Percentiles rank a stretch among this genome's conserved stretches.
Conservation (phyloP, 2,797 vertebrate genomes). For the Rhadinocentrus ornatus region DNA sequence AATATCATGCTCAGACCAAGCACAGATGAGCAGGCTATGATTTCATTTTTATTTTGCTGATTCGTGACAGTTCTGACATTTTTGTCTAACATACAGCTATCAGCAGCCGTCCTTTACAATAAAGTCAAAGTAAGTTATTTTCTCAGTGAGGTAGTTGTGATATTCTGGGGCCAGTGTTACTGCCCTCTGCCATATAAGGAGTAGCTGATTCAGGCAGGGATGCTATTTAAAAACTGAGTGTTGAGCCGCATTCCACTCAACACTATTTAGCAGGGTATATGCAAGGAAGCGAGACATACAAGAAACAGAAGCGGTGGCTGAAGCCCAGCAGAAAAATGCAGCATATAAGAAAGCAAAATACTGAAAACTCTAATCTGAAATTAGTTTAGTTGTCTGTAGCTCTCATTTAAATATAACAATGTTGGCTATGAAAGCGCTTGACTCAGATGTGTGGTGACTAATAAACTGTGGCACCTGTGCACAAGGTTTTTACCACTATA, state of each 20-base stretch:
- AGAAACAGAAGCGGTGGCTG: slow-evolving; percentile 30
- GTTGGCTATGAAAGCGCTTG: background rate
- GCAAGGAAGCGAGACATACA: slow-evolving; percentile 46
- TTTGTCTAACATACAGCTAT: slow-evolving; percentile 7
- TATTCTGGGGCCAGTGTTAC: slow-evolving; percentile 75
- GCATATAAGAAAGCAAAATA: background rate
- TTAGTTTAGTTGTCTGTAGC: background rate
- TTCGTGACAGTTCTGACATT: slow-evolving; percentile 13
- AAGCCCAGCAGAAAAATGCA: background rate
- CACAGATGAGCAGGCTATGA: background rate
- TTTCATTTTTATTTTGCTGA: slow-evolving; percentile 17
- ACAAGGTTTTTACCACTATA: slow-evolving; percentile 23
- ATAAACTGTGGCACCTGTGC: background rate
- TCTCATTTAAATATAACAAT: slow-evolving; percentile 21
- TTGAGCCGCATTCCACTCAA: slow-evolving; percentile 79
- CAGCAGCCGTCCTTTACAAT: slow-evolving; percentile 25
- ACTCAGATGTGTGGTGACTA: slow-evolving; percentile 1
- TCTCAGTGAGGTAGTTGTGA: slow-evolving; percentile 68
- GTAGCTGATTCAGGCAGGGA: slow-evolving; percentile 64
- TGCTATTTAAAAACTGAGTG: slow-evolving; percentile 84
- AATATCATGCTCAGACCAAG: slow-evolving; percentile 3
- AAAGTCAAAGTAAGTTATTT: slow-evolving; percentile 57
- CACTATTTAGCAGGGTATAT: slow-evolving; percentile 56
- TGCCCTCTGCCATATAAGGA: slow-evolving; percentile 82
- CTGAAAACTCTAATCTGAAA: slow-evolving; percentile 3